Percentiles rank a stretch among this genome's conserved stretches.
Evolutionary conservation across 1,140 invertebrate species (phyloP).

Genomic region (Pseudomyrmex gracilis): DNA sequence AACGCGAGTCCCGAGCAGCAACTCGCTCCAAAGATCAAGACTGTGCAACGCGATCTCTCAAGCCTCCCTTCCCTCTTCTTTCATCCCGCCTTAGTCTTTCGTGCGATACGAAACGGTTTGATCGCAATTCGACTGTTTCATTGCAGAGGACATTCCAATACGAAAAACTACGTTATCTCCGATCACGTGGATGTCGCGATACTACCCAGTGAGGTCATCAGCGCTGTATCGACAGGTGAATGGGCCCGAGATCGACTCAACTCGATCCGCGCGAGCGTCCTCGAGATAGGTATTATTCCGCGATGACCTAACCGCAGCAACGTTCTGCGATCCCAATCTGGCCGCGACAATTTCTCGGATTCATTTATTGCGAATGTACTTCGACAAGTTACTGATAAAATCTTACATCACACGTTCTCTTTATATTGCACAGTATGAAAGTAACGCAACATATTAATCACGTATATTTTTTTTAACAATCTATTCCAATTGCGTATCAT

Average conservation of each 20-base stretch:
- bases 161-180: conserved; percentile 8
- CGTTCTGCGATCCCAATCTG: neutral
- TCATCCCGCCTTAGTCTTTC: neutral
- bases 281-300: neutral
- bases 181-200: conserved; percentile 28
- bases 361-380: conserved; percentile 2
- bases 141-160: neutral
- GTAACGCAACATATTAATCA: neutral
- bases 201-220: neutral
- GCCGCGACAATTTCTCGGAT: neutral
- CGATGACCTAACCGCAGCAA: neutral
- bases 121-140: neutral
- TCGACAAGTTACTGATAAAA: neutral
- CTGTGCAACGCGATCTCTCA: conserved; percentile 35
- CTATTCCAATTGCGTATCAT: too few species aligned
- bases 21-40: conserved; percentile 69
- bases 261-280: neutral
- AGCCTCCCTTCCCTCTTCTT: too few species aligned
- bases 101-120: conserved; percentile 18
- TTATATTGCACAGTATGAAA: neutral
- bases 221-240: conserved; percentile 43
- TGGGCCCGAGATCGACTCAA: neutral
- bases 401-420: neutral
- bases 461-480: too few species aligned
- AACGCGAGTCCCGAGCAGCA: conserved; percentile 18